These are phyloP conservation scores for Aegypius monachus DNA, from an alignment of 2,113 vertebrate species.

Conservation along the genomic window DNA sequence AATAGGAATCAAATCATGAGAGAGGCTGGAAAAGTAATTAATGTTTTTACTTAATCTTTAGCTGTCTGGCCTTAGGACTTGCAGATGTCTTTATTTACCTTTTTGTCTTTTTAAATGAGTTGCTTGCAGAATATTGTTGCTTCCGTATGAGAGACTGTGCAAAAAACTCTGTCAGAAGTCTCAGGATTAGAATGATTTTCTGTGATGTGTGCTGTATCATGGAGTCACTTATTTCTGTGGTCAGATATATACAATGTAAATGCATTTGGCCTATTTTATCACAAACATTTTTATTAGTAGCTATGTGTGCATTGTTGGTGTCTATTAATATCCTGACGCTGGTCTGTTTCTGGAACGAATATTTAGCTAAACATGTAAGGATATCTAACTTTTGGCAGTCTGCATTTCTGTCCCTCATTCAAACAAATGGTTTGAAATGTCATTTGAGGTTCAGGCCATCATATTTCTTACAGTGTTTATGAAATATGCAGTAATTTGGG, in stretches of 20 bases:
- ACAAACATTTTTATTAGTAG: background rate
- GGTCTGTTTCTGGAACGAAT: background rate
- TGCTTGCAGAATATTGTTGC: background rate
- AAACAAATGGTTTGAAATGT: background rate
- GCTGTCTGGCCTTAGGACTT: background rate
- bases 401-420: background rate
- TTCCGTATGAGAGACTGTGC: background rate
- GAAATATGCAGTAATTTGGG: background rate
- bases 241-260: background rate
- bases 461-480: background rate
- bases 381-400: background rate
- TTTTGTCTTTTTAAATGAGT: background rate
- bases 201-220: background rate
- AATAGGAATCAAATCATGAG: background rate
- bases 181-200: background rate
- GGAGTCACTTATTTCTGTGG: background rate
- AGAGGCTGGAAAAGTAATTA: background rate
- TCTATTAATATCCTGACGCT: background rate
- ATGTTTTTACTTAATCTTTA: background rate
- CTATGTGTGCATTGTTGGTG: background rate
- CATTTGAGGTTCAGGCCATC: background rate
- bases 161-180: background rate
- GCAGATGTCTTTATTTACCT: background rate
- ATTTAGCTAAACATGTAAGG: background rate
- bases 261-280: background rate